Evolutionary conservation across 2,797 vertebrate species (phyloP).

Genomic region (Gobionotothen gibberifrons): DNA sequence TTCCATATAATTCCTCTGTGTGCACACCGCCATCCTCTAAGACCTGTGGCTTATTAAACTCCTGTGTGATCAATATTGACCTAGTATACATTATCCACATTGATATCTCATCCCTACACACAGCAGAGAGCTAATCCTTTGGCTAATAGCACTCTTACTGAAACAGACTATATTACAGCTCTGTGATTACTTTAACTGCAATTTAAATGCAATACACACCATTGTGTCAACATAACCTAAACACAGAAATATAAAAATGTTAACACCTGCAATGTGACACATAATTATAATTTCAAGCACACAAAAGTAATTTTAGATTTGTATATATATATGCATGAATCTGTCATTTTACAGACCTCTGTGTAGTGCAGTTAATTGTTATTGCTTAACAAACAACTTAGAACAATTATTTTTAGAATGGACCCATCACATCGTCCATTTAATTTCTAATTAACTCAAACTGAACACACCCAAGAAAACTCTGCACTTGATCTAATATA

Average conservation of each 20-base stretch:
- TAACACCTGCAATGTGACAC: neutral
- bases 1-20: neutral
- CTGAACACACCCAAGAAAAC: neutral
- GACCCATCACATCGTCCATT: neutral
- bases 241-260: neutral
- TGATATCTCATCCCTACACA: neutral
- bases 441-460: neutral
- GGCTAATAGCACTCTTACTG: neutral
- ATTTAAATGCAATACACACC: too few relatives aligned
- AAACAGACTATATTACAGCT: neutral
- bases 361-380: too few relatives aligned
- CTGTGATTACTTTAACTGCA: too few relatives aligned
- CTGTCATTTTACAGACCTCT: neutral
- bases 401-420: neutral
- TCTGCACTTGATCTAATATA: neutral
- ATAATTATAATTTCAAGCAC: neutral
- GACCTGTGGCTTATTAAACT: neutral
- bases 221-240: neutral
- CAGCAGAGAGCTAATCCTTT: neutral
- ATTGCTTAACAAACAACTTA: too few relatives aligned
- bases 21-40: neutral
- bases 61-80: neutral
- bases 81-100: neutral
- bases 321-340: neutral
- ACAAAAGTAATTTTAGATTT: neutral